Base-by-base conservation (phyloP, 2,113 vertebrate genomes). In the Pomatostomus ruficeps region DNA sequence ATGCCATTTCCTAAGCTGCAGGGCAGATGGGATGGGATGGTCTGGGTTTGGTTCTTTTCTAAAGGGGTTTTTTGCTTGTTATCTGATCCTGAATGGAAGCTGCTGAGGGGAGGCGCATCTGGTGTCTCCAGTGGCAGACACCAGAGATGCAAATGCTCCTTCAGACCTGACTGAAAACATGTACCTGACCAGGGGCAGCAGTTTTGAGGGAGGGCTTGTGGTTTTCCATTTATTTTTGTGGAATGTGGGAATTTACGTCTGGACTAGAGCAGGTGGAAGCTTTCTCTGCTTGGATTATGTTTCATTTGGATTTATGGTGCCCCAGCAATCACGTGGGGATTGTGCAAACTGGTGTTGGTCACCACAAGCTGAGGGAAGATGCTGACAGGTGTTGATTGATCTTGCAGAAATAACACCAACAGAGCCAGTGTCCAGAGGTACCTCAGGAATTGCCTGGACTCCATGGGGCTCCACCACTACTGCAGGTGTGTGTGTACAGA, bases 281-380 rank as follows among this genome's bases (percentile, higher is more conserved):
- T 28, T 59, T 38, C 26, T 43, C 0, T 51, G 43, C 13, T 14
- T 12, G 57, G 42, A 9, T 51, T 54, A 8, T 7, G 7, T 65
- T 79, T 74, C 3, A 0, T 23, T 24, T 36, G 63, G 15, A 12
- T 17, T 48, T 17, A 5, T 8, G 26, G 13, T 29, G 9, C 23
- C 15, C 54, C 33, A 35, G 24, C 20, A 48, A 15, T 7, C 42
- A 13, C 1, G 0, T 6, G 24, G 36, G 17, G n/a, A 31, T 3
- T 35, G 29, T 42, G 24, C 42, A 28, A 63, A 11, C 23, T 1
- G 1, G 7, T 14, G 11, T 46, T 1, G 0, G 42, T 13, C 26
- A 31, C 14, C 4, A 4, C 21, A 25, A 55, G 55, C n/a, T 49
- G 11, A 33, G 68, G 58, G 33, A 48, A 49, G 45, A 13, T 40